Percentiles rank a stretch among this genome's conserved stretches.
Conservation (phyloP, 30 jellyfish, hydroid and myxozoan genomes). For the Cassiopea xamachana region DNA sequence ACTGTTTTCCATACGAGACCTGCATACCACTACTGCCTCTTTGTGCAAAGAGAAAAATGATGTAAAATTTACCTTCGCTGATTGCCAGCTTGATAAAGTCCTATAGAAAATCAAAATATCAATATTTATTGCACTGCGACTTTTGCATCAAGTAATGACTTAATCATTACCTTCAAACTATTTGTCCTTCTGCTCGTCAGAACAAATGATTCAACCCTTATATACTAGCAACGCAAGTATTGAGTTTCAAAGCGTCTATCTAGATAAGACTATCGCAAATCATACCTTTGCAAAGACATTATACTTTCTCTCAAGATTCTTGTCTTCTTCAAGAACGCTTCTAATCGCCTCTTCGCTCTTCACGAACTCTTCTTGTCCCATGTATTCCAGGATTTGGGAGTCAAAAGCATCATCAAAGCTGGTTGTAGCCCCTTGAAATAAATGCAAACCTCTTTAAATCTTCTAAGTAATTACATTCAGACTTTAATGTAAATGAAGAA, state of each 20-base stretch:
- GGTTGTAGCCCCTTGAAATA: neutral
- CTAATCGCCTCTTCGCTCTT: conserved; percentile 8
- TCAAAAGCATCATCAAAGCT: neutral
- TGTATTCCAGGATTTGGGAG: neutral
- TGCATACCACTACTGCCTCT: no score
- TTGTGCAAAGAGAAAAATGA: neutral
- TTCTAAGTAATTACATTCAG: no score
- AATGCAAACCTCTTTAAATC: no score
- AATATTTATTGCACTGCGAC: neutral
- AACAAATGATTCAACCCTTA: no score
- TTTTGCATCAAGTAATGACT: no score
- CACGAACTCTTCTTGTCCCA: conserved; percentile 26
- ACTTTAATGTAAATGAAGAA: no score
- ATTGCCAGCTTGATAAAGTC: conserved; percentile 43
- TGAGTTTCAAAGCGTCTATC: no score
- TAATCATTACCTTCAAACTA: no score
- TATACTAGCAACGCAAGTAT: no score
- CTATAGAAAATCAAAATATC: conserved; percentile 3
- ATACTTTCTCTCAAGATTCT: conserved; percentile 21
- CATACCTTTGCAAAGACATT: conserved; percentile 34
- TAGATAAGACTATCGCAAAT: neutral
- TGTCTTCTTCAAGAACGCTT: conserved; percentile 16
- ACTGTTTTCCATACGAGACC: no score
- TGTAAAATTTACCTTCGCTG: conserved; percentile 17
- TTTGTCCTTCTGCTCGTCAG: no score